Base-by-base conservation (phyloP, 1,140 invertebrate species). In the Himalopsyche phryganea region DNA sequence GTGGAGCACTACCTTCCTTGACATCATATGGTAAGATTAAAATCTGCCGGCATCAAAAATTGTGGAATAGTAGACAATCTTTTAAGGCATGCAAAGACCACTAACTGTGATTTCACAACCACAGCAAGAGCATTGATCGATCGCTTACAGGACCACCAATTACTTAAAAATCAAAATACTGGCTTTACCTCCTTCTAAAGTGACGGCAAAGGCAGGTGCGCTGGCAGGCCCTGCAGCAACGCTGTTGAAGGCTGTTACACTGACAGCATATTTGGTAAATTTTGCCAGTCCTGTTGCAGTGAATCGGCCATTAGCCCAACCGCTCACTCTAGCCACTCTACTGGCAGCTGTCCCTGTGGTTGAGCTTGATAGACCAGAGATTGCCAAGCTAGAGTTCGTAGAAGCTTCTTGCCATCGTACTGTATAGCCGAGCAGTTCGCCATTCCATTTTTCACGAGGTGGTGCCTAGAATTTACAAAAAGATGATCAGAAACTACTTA, bases 161-260 rank as follows among this genome's bases (percentile, higher is more conserved):
- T n/a, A n/a, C n/a, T n/a, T n/a, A n/a, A n/a, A n/a, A n/a, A n/a
- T n/a, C n/a, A n/a, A n/a, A n/a, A n/a, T n/a, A n/a, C n/a, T n/a
- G n/a, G n/a, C n/a, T n/a, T 74, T 75, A 92, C 89, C 88, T 78
- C 91, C 92, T 81, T 95, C 92, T 58, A 91, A 82, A 13, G 92
- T 95, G 15, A 88, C 85, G 5, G 88, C 89, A 47, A 85, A 83
- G 23, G 89, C 80, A 15, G 88, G 83, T 0, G 83, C 71, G 13
- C 90, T 90, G 19, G 85, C 81, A 1, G 92, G 92, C 15, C 93
- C 92, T n/a, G 85, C 84, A 1, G 92, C 92, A 46, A 92, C 87
- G 57, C 85, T 86, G 69, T 96, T 97, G 69, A 92, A 92, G 0
- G 93, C 91, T 70, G 89, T 85, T 2, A 96, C 87, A 32, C 85